phyloP scores from a whole-genome alignment of 2,797 vertebrate species.

The Hipposideros larvatus region DNA sequence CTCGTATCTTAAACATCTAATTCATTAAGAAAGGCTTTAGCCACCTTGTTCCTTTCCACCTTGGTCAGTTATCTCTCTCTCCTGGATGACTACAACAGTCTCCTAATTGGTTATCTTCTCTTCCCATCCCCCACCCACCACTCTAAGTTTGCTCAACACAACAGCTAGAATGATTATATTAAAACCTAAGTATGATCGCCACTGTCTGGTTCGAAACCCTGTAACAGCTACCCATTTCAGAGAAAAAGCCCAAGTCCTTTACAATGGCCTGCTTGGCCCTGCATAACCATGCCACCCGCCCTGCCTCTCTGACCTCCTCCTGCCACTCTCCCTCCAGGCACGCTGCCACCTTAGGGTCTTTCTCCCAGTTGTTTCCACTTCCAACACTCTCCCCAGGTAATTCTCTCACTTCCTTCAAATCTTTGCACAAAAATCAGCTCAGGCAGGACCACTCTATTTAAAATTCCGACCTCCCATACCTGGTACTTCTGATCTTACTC shows the following conservation, averaged over 20 bases:
- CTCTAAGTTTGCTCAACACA: neutral
- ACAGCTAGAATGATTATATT: neutral
- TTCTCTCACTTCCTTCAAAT: neutral
- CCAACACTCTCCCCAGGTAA: neutral
- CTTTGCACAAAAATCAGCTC: neutral
- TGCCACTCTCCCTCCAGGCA: neutral
- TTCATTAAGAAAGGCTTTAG: neutral
- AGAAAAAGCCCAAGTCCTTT: neutral
- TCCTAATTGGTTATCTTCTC: neutral
- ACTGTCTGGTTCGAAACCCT: neutral
- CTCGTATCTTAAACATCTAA: neutral
- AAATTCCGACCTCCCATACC: neutral
- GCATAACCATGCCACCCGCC: rapidly evolving
- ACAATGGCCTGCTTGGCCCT: neutral
- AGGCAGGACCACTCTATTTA: neutral
- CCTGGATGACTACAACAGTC: neutral
- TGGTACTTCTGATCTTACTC: neutral
- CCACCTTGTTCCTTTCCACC: neutral
- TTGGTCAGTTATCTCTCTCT: neutral
- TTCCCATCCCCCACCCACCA: neutral
- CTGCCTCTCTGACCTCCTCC: neutral
- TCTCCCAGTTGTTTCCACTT: neutral
- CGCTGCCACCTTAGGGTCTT: neutral
- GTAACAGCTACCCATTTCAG: neutral
- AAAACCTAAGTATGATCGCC: neutral